Evolutionary conservation across 2,113 vertebrate species (phyloP), one percentile per base, ranked within the genome.

Genomic region (Lamprotornis superbus): DNA sequence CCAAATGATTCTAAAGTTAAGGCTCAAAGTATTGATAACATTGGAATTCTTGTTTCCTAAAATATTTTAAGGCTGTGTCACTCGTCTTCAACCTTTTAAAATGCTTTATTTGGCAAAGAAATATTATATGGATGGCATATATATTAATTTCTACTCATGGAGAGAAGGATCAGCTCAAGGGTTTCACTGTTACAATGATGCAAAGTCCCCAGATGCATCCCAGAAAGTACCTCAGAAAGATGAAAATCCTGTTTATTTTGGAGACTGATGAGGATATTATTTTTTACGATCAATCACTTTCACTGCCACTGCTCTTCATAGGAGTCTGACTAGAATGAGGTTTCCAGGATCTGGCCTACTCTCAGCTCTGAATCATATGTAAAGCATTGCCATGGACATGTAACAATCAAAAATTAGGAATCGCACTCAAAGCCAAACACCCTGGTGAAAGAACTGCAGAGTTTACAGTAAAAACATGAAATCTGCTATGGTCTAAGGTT

Each of bases 81-180:
- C 17, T 86, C 5, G 67, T 94, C 91, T 90, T 92, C 83, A 83
- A 88, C 15, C 9, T 94, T 79, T 87, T 70, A 75, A 95, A 96
- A 71, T 40, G 4, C 64, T 84, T 89, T 90, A 25, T 46, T 82
- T 6, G 2, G 44, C 3, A 2, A 81, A 82, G 50, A 71, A 87
- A 69, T 8, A 12, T 47, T 75, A 11, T 11, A 23, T 44, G 13
- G 57, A 52, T 73, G 37, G 37, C 12, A 46, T 47, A 22, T 57
- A 27, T 57, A 27, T 88, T 61, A 90, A 61, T 77, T 85, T 37
- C 57, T 40, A 13, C 25, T 76, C 15, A n/a, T 30, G 11, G 14
- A 69, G n/a, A 74, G 46, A 76, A 63, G 28, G 33, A 73, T 63
- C 50, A 77, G 30, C 25, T 77, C 40, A 57, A 88, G 33, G 31